Conservation (phyloP, 2,888 invertebrate species). For the Amaurobius ferox region DNA sequence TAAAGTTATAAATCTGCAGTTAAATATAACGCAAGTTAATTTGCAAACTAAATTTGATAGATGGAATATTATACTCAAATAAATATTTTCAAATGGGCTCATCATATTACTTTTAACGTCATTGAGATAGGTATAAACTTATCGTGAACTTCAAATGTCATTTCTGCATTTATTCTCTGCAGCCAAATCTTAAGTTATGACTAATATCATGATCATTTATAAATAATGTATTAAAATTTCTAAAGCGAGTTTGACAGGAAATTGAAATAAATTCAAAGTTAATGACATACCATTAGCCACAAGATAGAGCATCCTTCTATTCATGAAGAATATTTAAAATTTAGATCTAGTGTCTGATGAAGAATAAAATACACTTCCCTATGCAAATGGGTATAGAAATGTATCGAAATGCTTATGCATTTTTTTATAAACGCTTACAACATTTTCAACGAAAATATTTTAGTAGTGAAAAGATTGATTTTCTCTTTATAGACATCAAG, state of each 20-base stretch:
- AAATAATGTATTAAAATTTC: slow-evolving; percentile 1
- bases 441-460: not conserved
- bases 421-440: not conserved
- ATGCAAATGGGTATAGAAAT: slow-evolving; percentile 8
- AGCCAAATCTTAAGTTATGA: slow-evolving; percentile 9
- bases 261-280: slow-evolving; percentile 13
- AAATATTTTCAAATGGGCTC: too few species aligned
- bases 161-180: too few species aligned
- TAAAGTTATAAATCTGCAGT: too few species aligned
- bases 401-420: slow-evolving; percentile 9
- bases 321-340: slow-evolving; percentile 13
- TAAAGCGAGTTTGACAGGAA: slow-evolving; percentile 8
- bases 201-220: slow-evolving; percentile 8
- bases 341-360: slow-evolving; percentile 16
- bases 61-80: too few species aligned
- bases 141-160: too few species aligned
- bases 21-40: too few species aligned
- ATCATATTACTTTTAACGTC: too few species aligned
- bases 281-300: slow-evolving; percentile 10
- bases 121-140: too few species aligned
- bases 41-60: too few species aligned
- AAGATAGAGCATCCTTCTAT: slow-evolving; percentile 2
- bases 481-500: not conserved
- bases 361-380: slow-evolving; percentile 1
- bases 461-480: not conserved